These are phyloP conservation scores for Siniperca undulata DNA, from an alignment of 2,797 vertebrate species.

Conservation along the genomic window DNA sequence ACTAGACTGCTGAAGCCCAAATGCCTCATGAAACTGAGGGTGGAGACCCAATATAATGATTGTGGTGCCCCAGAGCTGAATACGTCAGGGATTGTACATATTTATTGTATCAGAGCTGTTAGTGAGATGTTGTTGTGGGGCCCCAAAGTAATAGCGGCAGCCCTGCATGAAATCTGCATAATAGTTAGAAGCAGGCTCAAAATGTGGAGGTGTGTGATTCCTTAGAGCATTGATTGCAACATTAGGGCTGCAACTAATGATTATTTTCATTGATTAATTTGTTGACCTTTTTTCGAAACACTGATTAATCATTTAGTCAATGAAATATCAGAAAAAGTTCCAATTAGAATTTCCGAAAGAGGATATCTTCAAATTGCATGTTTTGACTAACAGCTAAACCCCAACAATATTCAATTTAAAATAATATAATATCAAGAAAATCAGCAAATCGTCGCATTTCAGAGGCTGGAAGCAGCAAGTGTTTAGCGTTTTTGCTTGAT, in stretches of 20 bases:
- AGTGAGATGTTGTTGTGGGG: background rate
- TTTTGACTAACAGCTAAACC: background rate
- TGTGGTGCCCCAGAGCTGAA: background rate
- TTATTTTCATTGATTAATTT: background rate
- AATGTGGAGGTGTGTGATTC: background rate
- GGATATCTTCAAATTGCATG: background rate
- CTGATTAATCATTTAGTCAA: background rate
- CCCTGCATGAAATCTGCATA: constrained; percentile 3
- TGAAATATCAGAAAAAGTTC: background rate
- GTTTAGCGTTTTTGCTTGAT: background rate
- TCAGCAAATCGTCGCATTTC: too few species aligned
- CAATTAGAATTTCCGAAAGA: background rate
- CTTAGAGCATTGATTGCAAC: background rate
- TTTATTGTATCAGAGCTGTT: background rate
- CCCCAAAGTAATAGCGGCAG: background rate
- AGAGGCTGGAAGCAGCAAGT: background rate
- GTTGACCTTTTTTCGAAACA: background rate
- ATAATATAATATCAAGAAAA: background rate
- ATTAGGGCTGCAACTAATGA: background rate
- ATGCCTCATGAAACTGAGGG: background rate
- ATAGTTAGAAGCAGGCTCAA: background rate
- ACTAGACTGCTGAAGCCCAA: constrained; percentile 22
- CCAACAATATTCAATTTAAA: background rate
- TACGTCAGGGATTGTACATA: background rate
- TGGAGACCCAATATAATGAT: background rate